Conservation (phyloP, 1,140 invertebrate species). For the Ridgeia piscesae region DNA sequence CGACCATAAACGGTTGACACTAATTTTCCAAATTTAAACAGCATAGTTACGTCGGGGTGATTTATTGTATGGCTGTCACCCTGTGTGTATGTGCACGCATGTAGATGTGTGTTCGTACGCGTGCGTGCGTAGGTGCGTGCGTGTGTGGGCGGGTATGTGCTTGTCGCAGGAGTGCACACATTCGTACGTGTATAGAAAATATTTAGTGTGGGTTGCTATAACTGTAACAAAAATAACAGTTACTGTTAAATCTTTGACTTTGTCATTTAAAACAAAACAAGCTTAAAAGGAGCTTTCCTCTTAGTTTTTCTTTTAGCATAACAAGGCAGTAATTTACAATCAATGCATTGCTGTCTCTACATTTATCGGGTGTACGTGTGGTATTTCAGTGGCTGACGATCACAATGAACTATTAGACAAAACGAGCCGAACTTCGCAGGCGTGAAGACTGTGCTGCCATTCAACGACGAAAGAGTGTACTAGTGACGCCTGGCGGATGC, state of each 20-base stretch:
- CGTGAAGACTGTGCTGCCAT: neutral
- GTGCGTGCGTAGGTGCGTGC: too few species aligned
- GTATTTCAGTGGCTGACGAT: neutral
- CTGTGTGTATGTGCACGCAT: too few species aligned
- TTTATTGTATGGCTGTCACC: too few species aligned
- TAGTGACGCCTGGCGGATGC: neutral
- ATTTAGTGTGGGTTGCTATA: too few species aligned
- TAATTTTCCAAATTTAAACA: too few species aligned
- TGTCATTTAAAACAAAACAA: neutral
- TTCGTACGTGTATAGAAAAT: too few species aligned
- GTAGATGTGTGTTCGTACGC: too few species aligned
- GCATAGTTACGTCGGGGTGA: too few species aligned
- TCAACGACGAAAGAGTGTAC: neutral
- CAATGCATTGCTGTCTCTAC: neutral
- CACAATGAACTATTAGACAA: neutral
- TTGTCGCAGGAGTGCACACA: too few species aligned
- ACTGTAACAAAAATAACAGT: neutral
- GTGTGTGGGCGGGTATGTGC: too few species aligned
- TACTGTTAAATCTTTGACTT: neutral
- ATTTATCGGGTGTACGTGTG: neutral
- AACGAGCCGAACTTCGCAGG: neutral
- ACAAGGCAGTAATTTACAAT: neutral
- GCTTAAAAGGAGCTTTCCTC: neutral
- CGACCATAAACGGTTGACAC: neutral
- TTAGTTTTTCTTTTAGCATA: neutral